Evolutionary conservation across 2,113 vertebrate genomes (phyloP), one percentile per base, ranked within the genome.

Genomic region (Corythornis vintsioides): DNA sequence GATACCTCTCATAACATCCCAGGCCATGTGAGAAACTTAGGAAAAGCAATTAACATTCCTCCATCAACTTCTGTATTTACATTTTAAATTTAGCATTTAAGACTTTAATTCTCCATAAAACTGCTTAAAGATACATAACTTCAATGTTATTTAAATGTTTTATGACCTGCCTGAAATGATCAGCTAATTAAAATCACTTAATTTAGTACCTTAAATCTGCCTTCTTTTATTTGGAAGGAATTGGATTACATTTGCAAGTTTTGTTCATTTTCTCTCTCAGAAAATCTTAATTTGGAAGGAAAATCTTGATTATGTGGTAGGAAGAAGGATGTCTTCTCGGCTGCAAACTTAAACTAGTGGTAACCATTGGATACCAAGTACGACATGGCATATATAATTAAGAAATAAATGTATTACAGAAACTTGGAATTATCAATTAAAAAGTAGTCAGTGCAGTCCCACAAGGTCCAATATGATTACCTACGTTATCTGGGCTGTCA

Each of bases 341-440:
- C 90, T 94, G 92, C 83, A 96, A 81, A 93, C 73, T 93, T 93
- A 89, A 98, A 97, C 95, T 96, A 97, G 97, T 95, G 88, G 92
- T 92, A 96, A 98, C 97, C 97, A 97, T 97, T 97, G 97, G 97
- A 96, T 85, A 95, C 83, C 83, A 45, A 66, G 93, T 97, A 97
- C 97, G 97, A 97, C 67, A 95, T 88, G 96, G 97, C 47, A 66
- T 94, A 93, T 95, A 84, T 97, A 98, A 98, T 98, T 98, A 98
- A 97, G 97, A 98, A 97, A 98, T 97, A 97, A 98, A 98, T 98
- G 98, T 98, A 98, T 98, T 98, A 94, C 55, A 97, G 97, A 97
- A 98, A 98, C 97, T 98, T 98, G 97, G 97, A 98, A 97, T 98
- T 97, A 98, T 98, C 97, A 98, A 98, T 98, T 98, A 98, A 98